Evolutionary conservation across 2,113 vertebrate genomes (phyloP), one percentile per base, ranked within the genome.

Genomic region (Falco punctatus): DNA sequence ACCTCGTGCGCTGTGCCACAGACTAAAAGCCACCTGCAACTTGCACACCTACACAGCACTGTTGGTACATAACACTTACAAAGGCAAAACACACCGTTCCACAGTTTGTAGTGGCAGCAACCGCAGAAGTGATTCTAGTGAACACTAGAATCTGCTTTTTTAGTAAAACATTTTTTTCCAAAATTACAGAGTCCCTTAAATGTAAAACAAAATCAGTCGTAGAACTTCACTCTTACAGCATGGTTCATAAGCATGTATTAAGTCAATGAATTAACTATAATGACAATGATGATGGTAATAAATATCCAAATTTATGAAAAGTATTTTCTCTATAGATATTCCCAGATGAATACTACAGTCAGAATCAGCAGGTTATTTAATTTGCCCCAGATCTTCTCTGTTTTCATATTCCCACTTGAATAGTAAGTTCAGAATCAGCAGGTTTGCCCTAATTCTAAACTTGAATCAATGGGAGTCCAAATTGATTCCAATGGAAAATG

Each of bases 331-430:
- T 71, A 33, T 33, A 88, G 77, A 81, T 64, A 70, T 64, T 92
- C 85, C 80, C 85, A 84, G 30, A 73, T 74, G 75, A 95, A 70
- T 88, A 51, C n/a, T 38, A 77, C 35, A 81, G 54, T 81, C 72
- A 67, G 82, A 94, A 95, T 93, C 90, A 94, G 90, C 75, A 92
- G 48, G 72, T 97, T 94, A 71, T 73, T 96, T 94, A 80, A 75
- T 83, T 92, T 86, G 75, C 32, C 85, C 88, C 77, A 93, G 38
- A 92, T 95, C 40, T 83, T 92, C 75, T 93, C 85, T 86, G 44
- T n/a, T 94, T 93, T 92, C 20, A 15, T 86, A 90, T 86, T 95
- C 86, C 81, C 74, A 83, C 42, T 90, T 83, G 75, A 94, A 95
- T 78, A 90, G 24, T 51, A 62, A 88, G 55, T 66, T 93, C 79